Evolutionary conservation across 2,888 invertebrate genomes (phyloP), one percentile per base, ranked within the genome.

Genomic region (Hartigia nigra): DNA sequence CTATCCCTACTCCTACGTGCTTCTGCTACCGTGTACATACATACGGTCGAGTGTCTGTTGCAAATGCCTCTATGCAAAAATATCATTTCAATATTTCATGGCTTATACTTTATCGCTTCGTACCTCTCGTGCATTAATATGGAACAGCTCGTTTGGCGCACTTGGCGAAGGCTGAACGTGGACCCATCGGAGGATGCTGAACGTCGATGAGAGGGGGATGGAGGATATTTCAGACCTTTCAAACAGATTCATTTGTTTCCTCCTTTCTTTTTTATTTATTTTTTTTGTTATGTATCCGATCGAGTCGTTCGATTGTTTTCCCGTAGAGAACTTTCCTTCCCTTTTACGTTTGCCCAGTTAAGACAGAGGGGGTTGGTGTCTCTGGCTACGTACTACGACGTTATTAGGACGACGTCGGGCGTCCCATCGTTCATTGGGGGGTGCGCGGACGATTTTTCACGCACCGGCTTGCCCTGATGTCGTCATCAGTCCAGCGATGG

Each of bases 391-490:
- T 23, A 5, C 23, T 4, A 55, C 39, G 39, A 55, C 39, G 39
- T 23, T 23, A 23, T 1, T 31, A 31, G 32, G 12, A 31, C 72
- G 72, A 31, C 32, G 72, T n/a, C 31, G n/a, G 34, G 72, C 32
- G 72, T 72, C 72, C 12, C 55, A 23, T 55, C 72, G 72, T 72
- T 72, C 72, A 23, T 34, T 12, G 72, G 32, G 72, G 32, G 72
- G 81, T 80, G 82, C 81, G 80, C 75, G 79, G 76, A 82, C 82
- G 84, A 88, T 88, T 87, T 87, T 87, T 88, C 86, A 87, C 86
- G 86, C 88, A 86, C 87, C 88, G 84, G 88, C 87, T 88, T 87
- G 75, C 74, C 74, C 70, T 70, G 83, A 88, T 86, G 84, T 85
- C 86, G 81, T 85, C 83, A 72, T 72, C 72, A 72, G 72, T 31